Conservation (phyloP, 1,140 invertebrate species). For the Drosophila nannoptera region DNA sequence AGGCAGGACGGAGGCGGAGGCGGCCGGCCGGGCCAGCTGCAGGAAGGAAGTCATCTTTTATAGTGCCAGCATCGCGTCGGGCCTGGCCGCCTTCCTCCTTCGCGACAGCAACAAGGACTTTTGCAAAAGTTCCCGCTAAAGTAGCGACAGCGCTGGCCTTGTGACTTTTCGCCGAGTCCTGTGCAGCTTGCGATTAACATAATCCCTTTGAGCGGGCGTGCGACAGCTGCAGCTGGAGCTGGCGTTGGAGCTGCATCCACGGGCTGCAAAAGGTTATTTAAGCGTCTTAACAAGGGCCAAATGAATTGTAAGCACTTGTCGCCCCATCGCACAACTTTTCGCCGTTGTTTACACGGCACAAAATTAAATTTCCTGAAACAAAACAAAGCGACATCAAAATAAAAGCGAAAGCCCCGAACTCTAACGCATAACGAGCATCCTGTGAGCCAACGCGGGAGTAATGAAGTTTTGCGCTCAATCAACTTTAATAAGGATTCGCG, state of each 20-base stretch:
- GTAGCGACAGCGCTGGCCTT: slow-evolving; percentile 54
- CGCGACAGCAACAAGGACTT: slow-evolving; percentile 17
- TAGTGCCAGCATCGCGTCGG: slow-evolving; percentile 72
- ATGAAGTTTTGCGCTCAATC: slow-evolving; percentile 77
- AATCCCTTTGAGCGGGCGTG: slow-evolving; percentile 65
- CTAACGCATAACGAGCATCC: slow-evolving; percentile 23
- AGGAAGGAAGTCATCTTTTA: slow-evolving; percentile 72
- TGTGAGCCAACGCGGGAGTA: slow-evolving; percentile 47
- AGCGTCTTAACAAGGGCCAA: slow-evolving; percentile 72
- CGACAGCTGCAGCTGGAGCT: slow-evolving; percentile 66
- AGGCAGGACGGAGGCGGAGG: neutral
- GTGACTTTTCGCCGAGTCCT: slow-evolving; percentile 55
- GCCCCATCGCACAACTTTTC: slow-evolving; percentile 22
- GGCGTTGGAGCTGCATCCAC: neutral
- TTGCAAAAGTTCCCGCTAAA: slow-evolving; percentile 55
- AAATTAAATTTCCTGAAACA: slow-evolving; percentile 69
- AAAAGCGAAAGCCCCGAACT: slow-evolving; percentile 8
- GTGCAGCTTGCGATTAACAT: slow-evolving; percentile 72
- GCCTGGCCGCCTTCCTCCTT: slow-evolving; percentile 18
- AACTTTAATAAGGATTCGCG: slow-evolving; percentile 74
- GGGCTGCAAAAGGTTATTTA: slow-evolving; percentile 72
- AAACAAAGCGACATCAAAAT: slow-evolving; percentile 7
- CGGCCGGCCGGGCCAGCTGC: neutral
- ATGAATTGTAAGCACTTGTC: slow-evolving; percentile 76
- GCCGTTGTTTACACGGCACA: slow-evolving; percentile 56